phyloP scores from a whole-genome alignment of 2,888 invertebrate genomes.

The Caenorhabditis imperialis region DNA sequence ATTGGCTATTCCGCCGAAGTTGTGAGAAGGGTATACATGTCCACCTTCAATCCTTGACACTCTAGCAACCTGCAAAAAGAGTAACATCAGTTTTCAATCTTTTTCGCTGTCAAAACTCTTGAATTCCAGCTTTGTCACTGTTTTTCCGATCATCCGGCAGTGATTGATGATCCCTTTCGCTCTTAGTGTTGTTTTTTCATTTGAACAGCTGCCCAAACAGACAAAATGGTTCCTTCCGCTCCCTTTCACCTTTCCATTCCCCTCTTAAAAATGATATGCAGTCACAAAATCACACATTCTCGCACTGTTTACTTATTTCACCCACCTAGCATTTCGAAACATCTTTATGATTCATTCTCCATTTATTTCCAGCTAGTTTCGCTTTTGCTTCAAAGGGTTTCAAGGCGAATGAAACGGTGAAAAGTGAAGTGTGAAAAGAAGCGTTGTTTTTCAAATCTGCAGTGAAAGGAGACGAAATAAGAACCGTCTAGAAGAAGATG shows the following conservation, averaged over 20 bases:
- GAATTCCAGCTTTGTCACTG: too few species aligned
- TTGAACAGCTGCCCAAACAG: conserved; percentile 28
- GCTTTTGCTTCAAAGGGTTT: too few species aligned
- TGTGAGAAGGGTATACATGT: too few species aligned
- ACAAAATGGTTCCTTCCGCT: conserved; percentile 9
- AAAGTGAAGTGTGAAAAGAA: too few species aligned
- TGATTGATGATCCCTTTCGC: background rate
- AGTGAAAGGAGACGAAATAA: too few species aligned
- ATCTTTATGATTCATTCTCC: conserved; percentile 14
- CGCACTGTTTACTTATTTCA: background rate
- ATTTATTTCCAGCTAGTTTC: background rate
- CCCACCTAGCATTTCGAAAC: conserved; percentile 15
- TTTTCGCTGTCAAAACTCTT: too few species aligned
- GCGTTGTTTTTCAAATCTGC: too few species aligned
- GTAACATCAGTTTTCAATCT: too few species aligned
- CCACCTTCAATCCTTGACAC: too few species aligned
- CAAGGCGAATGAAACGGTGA: too few species aligned
- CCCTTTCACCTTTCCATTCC: background rate
- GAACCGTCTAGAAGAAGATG: too few species aligned
- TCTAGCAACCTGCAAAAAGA: too few species aligned
- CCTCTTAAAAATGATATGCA: conserved; percentile 13
- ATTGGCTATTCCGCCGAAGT: background rate
- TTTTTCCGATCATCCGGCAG: background rate
- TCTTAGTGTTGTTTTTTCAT: conserved; percentile 7
- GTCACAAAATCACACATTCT: background rate